Percentiles rank a stretch among this genome's conserved stretches.
Conservation (phyloP, 2,113 vertebrate species). For the Ifrita kowaldi region DNA sequence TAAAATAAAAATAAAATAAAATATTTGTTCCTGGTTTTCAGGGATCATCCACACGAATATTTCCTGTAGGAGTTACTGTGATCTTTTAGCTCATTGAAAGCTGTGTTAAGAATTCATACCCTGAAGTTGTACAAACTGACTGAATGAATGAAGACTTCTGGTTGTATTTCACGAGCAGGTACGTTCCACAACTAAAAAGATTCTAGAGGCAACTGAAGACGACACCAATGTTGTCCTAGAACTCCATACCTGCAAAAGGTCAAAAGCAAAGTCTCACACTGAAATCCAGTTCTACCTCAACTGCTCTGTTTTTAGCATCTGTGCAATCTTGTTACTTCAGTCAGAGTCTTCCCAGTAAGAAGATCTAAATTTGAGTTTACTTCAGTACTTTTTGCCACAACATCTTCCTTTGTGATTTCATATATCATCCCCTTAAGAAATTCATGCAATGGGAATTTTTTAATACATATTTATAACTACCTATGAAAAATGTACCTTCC, state of each 20-base stretch:
- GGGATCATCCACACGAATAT: neutral
- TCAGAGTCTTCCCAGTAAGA: neutral
- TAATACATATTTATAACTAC: neutral
- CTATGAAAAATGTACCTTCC: neutral
- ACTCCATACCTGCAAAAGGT: neutral
- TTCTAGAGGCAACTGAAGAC: neutral
- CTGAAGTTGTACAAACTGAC: neutral
- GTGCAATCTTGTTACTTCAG: neutral
- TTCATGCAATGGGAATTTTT: neutral
- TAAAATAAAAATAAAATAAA: neutral
- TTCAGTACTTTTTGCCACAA: neutral
- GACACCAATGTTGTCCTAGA: neutral
- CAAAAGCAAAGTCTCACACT: neutral
- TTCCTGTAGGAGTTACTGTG: neutral
- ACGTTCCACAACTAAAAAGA: neutral
- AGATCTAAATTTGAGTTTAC: neutral
- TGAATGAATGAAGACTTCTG: neutral
- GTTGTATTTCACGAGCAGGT: fast-evolving
- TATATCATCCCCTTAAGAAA: neutral
- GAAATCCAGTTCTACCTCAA: neutral
- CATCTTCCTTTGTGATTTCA: neutral
- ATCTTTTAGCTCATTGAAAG: neutral
- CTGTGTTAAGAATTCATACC: neutral
- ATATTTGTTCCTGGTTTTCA: neutral
- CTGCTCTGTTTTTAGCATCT: neutral